Evolutionary conservation across 53 echinoderm and acorn worm genomes (phyloP).

Genomic region (Mesocentrotus franciscanus): DNA sequence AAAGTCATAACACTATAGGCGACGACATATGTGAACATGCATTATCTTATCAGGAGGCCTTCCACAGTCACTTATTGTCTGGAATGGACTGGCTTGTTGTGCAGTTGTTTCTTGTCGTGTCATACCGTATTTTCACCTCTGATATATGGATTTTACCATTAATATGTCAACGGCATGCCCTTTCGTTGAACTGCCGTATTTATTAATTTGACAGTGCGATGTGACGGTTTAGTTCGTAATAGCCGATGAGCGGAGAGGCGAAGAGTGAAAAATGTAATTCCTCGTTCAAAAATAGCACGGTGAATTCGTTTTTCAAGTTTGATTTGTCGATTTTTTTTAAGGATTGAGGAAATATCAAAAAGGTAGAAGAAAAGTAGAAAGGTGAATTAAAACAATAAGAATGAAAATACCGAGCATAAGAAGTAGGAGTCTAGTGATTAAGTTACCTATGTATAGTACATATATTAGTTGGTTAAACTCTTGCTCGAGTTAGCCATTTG

Average conservation of each 20-base stretch:
- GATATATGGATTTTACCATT: constrained; percentile 1
- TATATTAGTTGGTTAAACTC: too few relatives aligned
- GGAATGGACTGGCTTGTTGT: background rate
- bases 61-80: background rate
- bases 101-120: background rate
- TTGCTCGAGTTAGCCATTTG: too few relatives aligned
- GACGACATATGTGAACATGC: background rate
- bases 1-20: too few relatives aligned
- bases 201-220: background rate
- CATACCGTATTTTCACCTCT: background rate
- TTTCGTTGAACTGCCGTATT: constrained; percentile 26
- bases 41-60: background rate
- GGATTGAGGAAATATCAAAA: background rate
- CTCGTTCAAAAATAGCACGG: background rate
- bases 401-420: too few relatives aligned
- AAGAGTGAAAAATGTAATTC: background rate
- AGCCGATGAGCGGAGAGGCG: background rate
- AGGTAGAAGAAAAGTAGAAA: background rate
- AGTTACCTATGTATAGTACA: too few relatives aligned
- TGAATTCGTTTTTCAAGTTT: background rate
- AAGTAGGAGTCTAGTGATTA: too few relatives aligned
- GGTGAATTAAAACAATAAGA: too few relatives aligned
- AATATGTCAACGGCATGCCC: constrained; percentile 34
- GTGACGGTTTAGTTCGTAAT: constrained; percentile 22
- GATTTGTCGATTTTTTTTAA: background rate